Evolutionary conservation across 2,888 invertebrate species (phyloP).

Genomic region (Apamea epomidion): DNA sequence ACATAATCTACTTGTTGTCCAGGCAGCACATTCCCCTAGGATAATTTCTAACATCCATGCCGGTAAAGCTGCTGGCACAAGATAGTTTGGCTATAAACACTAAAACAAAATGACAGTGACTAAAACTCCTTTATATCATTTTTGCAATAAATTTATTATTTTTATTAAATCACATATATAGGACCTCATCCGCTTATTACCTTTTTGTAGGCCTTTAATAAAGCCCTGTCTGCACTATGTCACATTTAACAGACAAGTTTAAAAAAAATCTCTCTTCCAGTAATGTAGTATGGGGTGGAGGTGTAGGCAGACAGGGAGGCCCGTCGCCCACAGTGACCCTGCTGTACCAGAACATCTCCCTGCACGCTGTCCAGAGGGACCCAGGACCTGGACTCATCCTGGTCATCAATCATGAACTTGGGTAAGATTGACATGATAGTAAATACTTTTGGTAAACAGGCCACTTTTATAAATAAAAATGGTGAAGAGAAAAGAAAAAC

Average conservation of each 20-base stretch:
- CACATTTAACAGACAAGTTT: not conserved
- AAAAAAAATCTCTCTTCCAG: constrained; percentile 67
- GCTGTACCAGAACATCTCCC: constrained; percentile 93
- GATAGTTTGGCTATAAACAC: not conserved
- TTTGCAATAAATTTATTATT: not conserved
- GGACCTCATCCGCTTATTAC: not conserved
- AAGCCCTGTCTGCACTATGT: not conserved
- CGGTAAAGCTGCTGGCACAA: not conserved
- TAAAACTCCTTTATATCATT: not conserved
- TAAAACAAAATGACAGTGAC: not conserved
- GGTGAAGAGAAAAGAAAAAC: no score
- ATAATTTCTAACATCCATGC: not conserved
- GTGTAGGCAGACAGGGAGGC: constrained; percentile 76
- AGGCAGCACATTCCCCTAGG: not conserved
- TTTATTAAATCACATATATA: not conserved
- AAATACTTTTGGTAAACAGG: not conserved
- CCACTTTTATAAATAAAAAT: no score
- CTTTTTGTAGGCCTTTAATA: not conserved
- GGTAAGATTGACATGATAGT: constrained; percentile 72
- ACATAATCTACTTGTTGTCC: no score
- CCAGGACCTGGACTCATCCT: constrained; percentile 93
- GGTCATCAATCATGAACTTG: constrained; percentile 93
- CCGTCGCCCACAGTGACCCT: constrained; percentile 89
- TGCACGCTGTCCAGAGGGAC: constrained; percentile 94
- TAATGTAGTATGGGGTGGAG: constrained; percentile 87